Conservation (phyloP, 2,113 vertebrate genomes). For the Melanocharis versteri region DNA sequence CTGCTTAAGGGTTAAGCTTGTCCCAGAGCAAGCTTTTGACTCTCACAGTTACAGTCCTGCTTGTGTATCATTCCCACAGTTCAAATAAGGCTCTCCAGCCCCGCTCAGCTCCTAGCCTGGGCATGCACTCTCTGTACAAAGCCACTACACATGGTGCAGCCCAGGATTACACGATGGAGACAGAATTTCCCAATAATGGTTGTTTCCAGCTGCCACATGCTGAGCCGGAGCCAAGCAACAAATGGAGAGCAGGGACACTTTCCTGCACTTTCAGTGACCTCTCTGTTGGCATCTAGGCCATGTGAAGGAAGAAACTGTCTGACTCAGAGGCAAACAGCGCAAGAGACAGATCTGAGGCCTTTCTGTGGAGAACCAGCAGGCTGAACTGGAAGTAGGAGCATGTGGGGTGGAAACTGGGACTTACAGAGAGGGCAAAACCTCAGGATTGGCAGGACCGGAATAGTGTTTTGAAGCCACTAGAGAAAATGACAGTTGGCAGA, state of each 20-base stretch:
- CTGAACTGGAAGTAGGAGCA: background rate
- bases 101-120: background rate
- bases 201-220: background rate
- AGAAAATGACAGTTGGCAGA: background rate
- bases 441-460: background rate
- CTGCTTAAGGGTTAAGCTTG: conserved; percentile 5
- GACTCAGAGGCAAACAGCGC: background rate
- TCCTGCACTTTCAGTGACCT: conserved; percentile 36
- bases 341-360: background rate
- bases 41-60: background rate
- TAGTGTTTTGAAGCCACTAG: background rate
- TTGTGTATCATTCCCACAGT: background rate
- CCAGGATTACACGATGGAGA: background rate
- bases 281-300: conserved; percentile 10
- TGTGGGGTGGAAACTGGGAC: background rate
- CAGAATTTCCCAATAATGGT: conserved; percentile 3
- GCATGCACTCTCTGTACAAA: background rate
- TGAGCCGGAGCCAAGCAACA: background rate
- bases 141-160: background rate
- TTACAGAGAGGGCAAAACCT: background rate
- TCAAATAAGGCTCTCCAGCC: background rate
- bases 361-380: background rate
- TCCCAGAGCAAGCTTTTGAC: background rate
- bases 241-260: background rate
- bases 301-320: background rate